Percentiles rank a stretch among this genome's conserved stretches.
Evolutionary conservation across 92 coral and sea anemone genomes (phyloP).

Genomic region (Palythoa grandis): DNA sequence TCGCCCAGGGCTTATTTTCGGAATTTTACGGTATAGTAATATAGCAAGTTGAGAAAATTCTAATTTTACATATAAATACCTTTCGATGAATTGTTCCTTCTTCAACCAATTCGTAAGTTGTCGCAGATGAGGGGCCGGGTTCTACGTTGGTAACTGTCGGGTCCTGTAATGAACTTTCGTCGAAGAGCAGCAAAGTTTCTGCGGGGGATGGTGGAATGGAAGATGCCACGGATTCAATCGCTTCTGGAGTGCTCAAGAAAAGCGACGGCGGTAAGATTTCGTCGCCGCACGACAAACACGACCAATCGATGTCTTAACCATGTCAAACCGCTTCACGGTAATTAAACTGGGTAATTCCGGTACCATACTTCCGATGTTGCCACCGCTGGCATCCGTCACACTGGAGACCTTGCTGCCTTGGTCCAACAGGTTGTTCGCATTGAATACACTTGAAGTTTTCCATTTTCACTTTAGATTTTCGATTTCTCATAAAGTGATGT

Average conservation of each 20-base stretch:
- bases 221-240: background rate
- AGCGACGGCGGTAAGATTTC: background rate
- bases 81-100: background rate
- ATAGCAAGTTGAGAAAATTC: too few species aligned
- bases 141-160: background rate
- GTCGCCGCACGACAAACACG: background rate
- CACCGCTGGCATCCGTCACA: background rate
- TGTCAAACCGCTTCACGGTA: too few species aligned
- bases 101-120: background rate
- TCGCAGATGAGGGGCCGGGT: background rate
- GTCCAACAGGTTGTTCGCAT: constrained; percentile 29
- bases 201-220: background rate
- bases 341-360: background rate
- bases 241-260: background rate
- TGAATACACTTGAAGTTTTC: background rate
- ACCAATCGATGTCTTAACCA: too few species aligned
- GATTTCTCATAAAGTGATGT: too few species aligned
- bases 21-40: too few species aligned
- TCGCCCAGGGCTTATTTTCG: too few species aligned
- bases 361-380: too few species aligned
- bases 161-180: constrained; percentile 18
- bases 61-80: too few species aligned
- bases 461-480: too few species aligned
- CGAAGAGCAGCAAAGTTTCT: constrained; percentile 10
- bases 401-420: background rate